A percentile compares a stretch with the other conserved stretches of the same genome.
These are phyloP conservation scores for Opisthocomus hoazin DNA, from an alignment of 2,113 vertebrate species.

Conservation along the genomic window DNA sequence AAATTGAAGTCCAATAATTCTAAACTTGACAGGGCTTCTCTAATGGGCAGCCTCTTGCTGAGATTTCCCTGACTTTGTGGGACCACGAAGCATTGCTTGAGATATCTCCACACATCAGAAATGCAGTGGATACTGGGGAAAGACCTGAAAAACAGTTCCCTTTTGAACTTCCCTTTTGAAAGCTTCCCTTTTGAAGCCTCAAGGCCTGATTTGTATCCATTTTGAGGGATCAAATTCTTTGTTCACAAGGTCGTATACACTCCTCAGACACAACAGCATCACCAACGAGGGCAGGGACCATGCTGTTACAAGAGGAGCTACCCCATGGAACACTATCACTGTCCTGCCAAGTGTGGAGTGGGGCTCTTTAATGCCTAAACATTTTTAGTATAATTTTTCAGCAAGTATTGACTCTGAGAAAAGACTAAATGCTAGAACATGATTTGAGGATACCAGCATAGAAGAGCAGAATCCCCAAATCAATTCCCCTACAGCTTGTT, in stretches of 20 bases:
- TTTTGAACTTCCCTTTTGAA: neutral
- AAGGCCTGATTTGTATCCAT: neutral
- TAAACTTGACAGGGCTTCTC: neutral
- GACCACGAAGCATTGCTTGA: neutral
- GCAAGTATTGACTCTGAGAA: neutral
- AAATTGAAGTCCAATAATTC: neutral
- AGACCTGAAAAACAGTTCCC: neutral
- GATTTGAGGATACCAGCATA: neutral
- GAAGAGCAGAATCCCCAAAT: neutral
- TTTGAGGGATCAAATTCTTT: neutral
- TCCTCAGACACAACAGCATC: neutral
- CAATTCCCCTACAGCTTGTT: neutral
- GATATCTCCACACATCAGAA: neutral
- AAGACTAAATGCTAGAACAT: neutral
- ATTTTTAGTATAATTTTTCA: neutral
- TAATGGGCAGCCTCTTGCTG: neutral
- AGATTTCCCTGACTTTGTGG: neutral
- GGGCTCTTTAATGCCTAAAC: neutral
- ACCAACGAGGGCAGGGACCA: accelerated
- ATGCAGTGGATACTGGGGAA: neutral
- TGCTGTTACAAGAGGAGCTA: accelerated
- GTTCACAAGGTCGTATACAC: neutral
- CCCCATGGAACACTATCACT: neutral
- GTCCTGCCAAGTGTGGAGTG: neutral
- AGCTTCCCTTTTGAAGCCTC: neutral